Base-by-base conservation (phyloP, 2,888 invertebrate species). In the Nemotelus nigrinus region DNA sequence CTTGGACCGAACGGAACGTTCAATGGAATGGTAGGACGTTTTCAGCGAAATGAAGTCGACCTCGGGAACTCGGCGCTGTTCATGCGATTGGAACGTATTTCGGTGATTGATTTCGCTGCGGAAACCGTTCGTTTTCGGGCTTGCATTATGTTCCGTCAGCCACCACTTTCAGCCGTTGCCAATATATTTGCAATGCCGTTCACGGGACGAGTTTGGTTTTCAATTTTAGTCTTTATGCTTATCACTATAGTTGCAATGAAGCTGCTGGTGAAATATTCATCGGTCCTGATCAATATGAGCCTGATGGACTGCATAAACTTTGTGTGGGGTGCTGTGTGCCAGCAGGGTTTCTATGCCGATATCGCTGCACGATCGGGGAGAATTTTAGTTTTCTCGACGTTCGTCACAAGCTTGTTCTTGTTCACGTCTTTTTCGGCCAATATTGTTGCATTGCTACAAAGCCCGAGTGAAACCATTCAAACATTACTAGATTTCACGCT, bases 371-470 rank as follows among this genome's bases (percentile, higher is more conserved):
- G 87, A 65, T 90, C 91, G 2, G 88, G 88, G 0, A 88, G 91
- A 6, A 84, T 90, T 79, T 88, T 89, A 68, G 88, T 91, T 81
- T 89, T 91, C 80, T 88, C 88, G 76, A 88, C 89, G 70, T 88
- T 91, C 81, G 84, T 90, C 70, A 85, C 89, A 1, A 88, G 90
- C 0, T 84, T 91, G 67, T 91, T 91, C 84, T 83, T 89, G 48
- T 91, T 90, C 83, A 92, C 91, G 3, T 90, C 91, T 1, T 92
- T 91, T 85, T 90, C 91, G n/a, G 91, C 91, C 43, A 91, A 90
- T 85, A 89, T 92, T 80, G 91, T 92, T 80, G 89, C 90, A 10
- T 86, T 92, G 78, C 85, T 92, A 81, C 91, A 91, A 85, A 89
- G 90, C 81, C 91, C 91, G n/a, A 90, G 91, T 84, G 85, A 89